Base-by-base conservation (phyloP, 1,140 invertebrate species). In the Diuraphis noxia region DNA sequence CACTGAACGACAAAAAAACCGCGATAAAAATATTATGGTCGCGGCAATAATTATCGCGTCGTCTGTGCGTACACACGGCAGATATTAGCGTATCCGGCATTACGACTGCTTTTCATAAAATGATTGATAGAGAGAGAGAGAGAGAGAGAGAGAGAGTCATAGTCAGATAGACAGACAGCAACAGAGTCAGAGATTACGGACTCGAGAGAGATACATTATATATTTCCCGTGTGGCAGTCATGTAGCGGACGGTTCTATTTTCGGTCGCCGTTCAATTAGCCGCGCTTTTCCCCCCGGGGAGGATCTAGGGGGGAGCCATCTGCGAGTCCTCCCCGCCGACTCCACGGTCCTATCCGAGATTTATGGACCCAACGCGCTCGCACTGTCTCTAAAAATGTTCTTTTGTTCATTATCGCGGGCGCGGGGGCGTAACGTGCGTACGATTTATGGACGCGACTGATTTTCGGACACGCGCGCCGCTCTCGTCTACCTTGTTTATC, bases 241-340 rank as follows among this genome's bases (percentile, higher is more conserved):
- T 43, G 13, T 7, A 49, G 4, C 30, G 49, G 86, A 89, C 36
- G 52, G 49, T 89, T 63, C 87, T 77, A 89, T 77, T 89, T 89
- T 77, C 87, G 56, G 87, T 23, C 13, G 82, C 8, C 82, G 87
- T 89, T 89, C 87, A 89, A 89, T 89, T 89, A 89, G 87, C 87
- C 38, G 38, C 41, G 8, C 30, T n/a, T n/a, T 30, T 79, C 40
- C 40, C 23, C 19, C 81, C 81, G 38, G 36, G 10, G 38, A 82
- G 36, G 21, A 72, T 72, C 79, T 36, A 9, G 79, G n/a, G 34
- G 79, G 38, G 79, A 40, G 36, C 23, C 79, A 38, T 81, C 79
- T 81, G 77, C 7, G n/a, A 52, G 43, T 21, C 43, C 85, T 85
- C 82, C 43, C n/a, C 56, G 56, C 56, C 56, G 56, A 63, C 34